Evolutionary conservation across 1,140 invertebrate species (phyloP), one percentile per base, ranked within the genome.

Genomic region (Megalopta genalis): DNA sequence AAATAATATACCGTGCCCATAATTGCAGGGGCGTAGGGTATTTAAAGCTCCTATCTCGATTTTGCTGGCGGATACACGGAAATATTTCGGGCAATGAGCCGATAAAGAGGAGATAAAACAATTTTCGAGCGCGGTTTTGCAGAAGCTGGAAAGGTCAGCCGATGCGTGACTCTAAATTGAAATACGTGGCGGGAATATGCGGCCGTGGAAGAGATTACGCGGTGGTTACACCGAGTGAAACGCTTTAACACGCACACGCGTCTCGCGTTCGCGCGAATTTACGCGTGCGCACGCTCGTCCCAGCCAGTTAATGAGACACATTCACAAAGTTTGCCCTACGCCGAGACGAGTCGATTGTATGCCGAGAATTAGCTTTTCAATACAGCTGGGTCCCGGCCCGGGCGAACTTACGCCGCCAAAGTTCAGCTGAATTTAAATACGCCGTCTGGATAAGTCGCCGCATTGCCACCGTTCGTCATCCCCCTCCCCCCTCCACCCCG

Each of bases 361-460:
- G 83, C 87, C 86, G 89, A 91, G 91, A 92, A 91, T 91, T 91
- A 90, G 90, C 91, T 90, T 91, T 91, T 92, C 88, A 91, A 90
- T 92, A 88, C 88, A 83, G 81, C 76, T 74, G 75, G 87, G 77
- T 81, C 82, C 87, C 75, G 80, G 76, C 82, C 80, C 25, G 68
- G 78, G 69, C 75, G 70, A 85, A 86, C 89, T 88, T 84, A 84
- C 86, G 82, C 82, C 78, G 82, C 86, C 86, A 82, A 87, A 90
- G 88, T 90, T 89, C 87, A 82, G 77, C 83, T 88, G 87, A 89
- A 89, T 89, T 89, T 90, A 90, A 90, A 89, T 90, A 88, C 83
- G 84, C 67, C 84, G 83, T 86, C 84, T 86, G 84, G 84, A 86
- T 86, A 86, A 86, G 84, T 86, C 76, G 83, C 80, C 21, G 54